These are phyloP conservation scores for Epizoanthus stellaris DNA, from an alignment of 92 coral and sea anemone species.

Conservation along the genomic window DNA sequence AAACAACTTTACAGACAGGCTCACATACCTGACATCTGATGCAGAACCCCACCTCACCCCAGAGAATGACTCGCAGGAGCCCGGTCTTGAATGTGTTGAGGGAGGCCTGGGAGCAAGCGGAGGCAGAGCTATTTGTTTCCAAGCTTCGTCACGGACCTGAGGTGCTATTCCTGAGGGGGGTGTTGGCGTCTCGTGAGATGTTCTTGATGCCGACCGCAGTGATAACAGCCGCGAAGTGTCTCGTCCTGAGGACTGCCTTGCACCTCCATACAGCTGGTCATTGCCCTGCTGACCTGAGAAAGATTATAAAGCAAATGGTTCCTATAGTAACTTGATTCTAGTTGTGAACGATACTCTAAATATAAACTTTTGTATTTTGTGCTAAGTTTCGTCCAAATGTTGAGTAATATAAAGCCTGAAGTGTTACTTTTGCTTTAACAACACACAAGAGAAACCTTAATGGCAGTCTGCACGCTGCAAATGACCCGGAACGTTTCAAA, in stretches of 20 bases:
- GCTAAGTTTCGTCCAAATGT: too few relatives aligned
- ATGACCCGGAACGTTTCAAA: too few relatives aligned
- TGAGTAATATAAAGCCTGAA: too few relatives aligned
- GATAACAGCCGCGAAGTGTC: slow-evolving; percentile 22
- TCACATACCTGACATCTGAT: slow-evolving; percentile 32
- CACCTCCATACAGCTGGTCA: slow-evolving; percentile 1
- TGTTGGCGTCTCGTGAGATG: background rate
- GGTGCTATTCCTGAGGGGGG: background rate
- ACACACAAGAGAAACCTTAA: too few relatives aligned
- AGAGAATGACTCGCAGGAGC: slow-evolving; percentile 44
- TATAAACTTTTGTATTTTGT: too few relatives aligned
- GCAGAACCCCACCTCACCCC: slow-evolving; percentile 38
- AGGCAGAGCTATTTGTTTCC: slow-evolving; percentile 63
- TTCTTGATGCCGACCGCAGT: slow-evolving; percentile 13
- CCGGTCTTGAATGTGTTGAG: slow-evolving; percentile 65
- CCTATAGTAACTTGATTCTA: too few relatives aligned
- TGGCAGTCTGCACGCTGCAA: too few relatives aligned
- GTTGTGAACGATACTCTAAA: too few relatives aligned
- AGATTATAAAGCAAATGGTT: too few relatives aligned
- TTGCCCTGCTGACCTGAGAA: slow-evolving; percentile 13
- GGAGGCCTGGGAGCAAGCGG: slow-evolving; percentile 71
- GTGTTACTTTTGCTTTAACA: too few relatives aligned
- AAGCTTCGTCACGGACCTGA: slow-evolving; percentile 25
- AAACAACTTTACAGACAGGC: background rate
- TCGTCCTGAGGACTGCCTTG: background rate